Conservation (phyloP, 2,888 invertebrate species). For the Branchipolynoe longqiensis region DNA sequence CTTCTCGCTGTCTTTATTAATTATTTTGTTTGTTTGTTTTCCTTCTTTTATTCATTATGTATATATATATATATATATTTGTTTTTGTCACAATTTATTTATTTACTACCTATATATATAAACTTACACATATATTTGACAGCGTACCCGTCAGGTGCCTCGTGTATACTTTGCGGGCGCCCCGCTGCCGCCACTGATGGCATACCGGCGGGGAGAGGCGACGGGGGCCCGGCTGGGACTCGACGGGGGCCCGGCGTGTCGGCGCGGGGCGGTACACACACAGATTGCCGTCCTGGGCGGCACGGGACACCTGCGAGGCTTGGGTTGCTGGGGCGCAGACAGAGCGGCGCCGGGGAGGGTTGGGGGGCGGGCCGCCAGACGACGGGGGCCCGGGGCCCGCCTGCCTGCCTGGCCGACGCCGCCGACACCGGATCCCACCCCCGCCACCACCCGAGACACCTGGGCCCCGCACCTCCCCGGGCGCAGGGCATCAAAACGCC, state of each 20-base stretch:
- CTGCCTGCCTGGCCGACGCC: conserved; percentile 5
- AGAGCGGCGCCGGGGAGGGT: conserved; percentile 33
- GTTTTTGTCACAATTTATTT: too few relatives aligned
- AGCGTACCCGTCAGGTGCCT: neutral
- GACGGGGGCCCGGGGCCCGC: neutral
- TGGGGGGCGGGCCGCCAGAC: neutral
- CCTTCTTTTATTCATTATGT: too few relatives aligned
- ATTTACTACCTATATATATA: too few relatives aligned
- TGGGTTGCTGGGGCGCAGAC: conserved; percentile 27
- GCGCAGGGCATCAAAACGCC: conserved; percentile 39
- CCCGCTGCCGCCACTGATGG: conserved; percentile 13
- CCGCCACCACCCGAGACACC: conserved; percentile 8
- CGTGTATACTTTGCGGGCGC: neutral
- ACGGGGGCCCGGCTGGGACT: neutral
- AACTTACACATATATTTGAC: too few relatives aligned
- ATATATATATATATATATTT: too few relatives aligned
- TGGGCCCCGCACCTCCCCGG: conserved; percentile 29
- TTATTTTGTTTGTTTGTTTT: too few relatives aligned
- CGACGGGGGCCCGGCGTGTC: too few relatives aligned
- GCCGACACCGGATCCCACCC: conserved; percentile 34
- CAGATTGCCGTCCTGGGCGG: conserved; percentile 50
- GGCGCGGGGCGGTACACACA: too few relatives aligned
- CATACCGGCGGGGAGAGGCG: neutral
- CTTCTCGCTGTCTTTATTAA: too few relatives aligned
- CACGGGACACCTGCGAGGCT: conserved; percentile 44